phyloP scores from a whole-genome alignment of 2,888 invertebrate genomes.

The Lasioglossum villosulum region DNA sequence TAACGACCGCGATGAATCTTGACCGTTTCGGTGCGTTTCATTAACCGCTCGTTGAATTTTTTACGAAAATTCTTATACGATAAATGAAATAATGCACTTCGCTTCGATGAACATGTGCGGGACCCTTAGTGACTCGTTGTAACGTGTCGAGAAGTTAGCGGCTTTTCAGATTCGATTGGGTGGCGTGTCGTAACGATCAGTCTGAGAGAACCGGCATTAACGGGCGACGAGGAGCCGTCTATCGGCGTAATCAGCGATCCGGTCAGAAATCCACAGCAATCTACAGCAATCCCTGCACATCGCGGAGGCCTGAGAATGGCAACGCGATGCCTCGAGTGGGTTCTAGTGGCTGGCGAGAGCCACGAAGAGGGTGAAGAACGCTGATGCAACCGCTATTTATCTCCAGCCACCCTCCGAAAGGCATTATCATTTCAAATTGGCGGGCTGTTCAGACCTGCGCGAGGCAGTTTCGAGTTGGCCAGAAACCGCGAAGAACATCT shows the following conservation, averaged over 20 bases:
- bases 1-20: neutral
- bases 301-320: slow-evolving; percentile 52
- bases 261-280: slow-evolving; percentile 28
- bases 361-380: slow-evolving; percentile 51
- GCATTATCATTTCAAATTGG: slow-evolving; percentile 62
- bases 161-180: neutral
- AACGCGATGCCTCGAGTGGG: slow-evolving; percentile 44
- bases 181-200: neutral
- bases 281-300: slow-evolving; percentile 27
- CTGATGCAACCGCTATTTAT: slow-evolving; percentile 62
- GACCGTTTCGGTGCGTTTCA: neutral
- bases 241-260: slow-evolving; percentile 70
- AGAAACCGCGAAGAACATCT: slow-evolving; percentile 13
- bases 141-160: neutral
- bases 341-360: slow-evolving; percentile 34
- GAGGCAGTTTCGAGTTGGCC: slow-evolving; percentile 42
- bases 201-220: neutral
- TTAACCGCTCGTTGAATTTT: neutral
- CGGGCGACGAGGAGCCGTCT: neutral
- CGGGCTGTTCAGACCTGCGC: slow-evolving; percentile 38
- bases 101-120: neutral
- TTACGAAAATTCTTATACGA: neutral
- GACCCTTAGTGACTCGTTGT: neutral
- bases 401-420: slow-evolving; percentile 42
- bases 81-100: neutral